A percentile compares a stretch with the other conserved stretches of the same genome.
Evolutionary conservation across 2,888 invertebrate species (phyloP).

Genomic region (Oeneis ivallda): DNA sequence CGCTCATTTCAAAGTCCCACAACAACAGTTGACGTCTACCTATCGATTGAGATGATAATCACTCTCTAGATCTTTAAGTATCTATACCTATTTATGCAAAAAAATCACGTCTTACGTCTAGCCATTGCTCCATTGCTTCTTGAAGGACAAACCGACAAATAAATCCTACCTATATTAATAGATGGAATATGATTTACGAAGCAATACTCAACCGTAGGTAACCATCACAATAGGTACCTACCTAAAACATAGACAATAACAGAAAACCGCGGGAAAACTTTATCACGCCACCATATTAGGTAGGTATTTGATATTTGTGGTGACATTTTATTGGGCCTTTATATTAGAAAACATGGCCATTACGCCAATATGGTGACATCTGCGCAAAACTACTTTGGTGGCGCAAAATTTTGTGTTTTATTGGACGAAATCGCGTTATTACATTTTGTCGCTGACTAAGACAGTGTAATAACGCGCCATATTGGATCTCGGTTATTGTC

Average conservation of each 20-base stretch:
- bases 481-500: slow-evolving; percentile 29
- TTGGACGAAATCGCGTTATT: slow-evolving; percentile 47
- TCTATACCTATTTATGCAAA: too few species aligned
- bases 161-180: not conserved
- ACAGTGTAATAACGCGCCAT: slow-evolving; percentile 25
- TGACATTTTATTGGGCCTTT: slow-evolving; percentile 27
- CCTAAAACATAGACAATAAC: slow-evolving; percentile 2
- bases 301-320: slow-evolving; percentile 45
- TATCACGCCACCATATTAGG: slow-evolving; percentile 44
- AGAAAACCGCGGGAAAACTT: slow-evolving; percentile 20
- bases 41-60: too few species aligned
- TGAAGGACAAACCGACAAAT: too few species aligned
- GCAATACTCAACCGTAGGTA: too few species aligned
- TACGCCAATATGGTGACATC: slow-evolving; percentile 45
- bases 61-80: too few species aligned
- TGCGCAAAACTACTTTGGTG: slow-evolving; percentile 48
- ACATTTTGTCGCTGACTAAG: slow-evolving; percentile 48
- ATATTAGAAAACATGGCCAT: slow-evolving; percentile 32
- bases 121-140: too few species aligned
- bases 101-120: too few species aligned
- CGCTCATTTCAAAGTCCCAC: too few species aligned
- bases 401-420: slow-evolving; percentile 29
- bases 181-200: not conserved
- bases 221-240: not conserved
- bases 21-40: too few species aligned